These are phyloP conservation scores for Drosophila siamana DNA, from an alignment of 2,888 invertebrate species.

Conservation along the genomic window DNA sequence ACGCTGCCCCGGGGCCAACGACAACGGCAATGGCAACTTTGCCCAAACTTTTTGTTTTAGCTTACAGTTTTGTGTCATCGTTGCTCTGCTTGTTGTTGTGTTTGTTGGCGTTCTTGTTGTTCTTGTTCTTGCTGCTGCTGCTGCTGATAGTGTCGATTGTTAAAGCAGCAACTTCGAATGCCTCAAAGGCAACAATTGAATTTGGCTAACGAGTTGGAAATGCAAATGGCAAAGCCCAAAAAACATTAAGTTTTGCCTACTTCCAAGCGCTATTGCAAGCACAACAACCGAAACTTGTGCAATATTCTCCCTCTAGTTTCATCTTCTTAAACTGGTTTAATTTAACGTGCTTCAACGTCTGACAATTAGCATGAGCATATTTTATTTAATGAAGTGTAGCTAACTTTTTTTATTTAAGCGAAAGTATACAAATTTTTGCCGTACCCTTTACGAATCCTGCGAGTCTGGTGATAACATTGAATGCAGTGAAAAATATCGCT, in stretches of 20 bases:
- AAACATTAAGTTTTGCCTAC: conserved; percentile 26
- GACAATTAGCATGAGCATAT: not conserved
- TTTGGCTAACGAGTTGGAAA: conserved; percentile 63
- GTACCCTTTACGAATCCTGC: no score
- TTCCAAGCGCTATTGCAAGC: not conserved
- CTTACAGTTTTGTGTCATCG: conserved; percentile 64
- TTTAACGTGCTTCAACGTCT: not conserved
- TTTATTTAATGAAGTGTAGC: no score
- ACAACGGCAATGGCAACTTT: conserved; percentile 68
- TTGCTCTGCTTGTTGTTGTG: conserved; percentile 26
- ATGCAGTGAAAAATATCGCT: no score
- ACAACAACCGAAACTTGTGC: not conserved
- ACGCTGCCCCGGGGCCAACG: conserved; percentile 52
- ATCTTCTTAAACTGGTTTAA: not conserved
- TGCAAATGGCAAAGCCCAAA: conserved; percentile 24
- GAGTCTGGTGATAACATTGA: no score
- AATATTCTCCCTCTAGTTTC: not conserved
- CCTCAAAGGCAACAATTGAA: conserved; percentile 46
- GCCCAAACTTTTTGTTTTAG: conserved; percentile 72
- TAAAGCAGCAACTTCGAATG: conserved; percentile 65
- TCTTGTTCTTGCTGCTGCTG: conserved; percentile 15
- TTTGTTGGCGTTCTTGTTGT: conserved; percentile 31
- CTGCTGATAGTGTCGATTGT: conserved; percentile 62
- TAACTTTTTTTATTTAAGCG: no score
- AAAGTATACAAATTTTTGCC: no score